Conservation (phyloP, 2,797 vertebrate genomes). For the Sitta carolinensis region DNA sequence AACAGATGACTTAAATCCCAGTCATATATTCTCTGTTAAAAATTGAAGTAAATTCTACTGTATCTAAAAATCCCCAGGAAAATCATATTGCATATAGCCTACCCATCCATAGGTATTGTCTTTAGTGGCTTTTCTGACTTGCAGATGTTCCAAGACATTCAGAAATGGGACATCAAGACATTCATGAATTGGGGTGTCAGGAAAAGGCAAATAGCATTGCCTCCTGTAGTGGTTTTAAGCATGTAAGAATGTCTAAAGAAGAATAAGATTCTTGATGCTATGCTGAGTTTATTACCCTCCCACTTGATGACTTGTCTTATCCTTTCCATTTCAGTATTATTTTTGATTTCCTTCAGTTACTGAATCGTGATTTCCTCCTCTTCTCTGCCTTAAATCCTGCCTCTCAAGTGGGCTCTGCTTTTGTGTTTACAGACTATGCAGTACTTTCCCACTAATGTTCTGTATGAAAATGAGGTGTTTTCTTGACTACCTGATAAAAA, state of each 20-base stretch:
- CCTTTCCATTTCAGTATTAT: not conserved
- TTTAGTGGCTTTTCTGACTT: not conserved
- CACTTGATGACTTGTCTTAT: not conserved
- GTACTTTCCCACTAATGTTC: not conserved
- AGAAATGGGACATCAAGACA: not conserved
- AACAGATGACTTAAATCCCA: not conserved
- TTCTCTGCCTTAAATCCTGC: not conserved
- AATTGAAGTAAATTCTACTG: not conserved
- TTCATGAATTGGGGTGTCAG: not conserved
- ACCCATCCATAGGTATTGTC: not conserved
- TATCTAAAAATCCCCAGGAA: not conserved
- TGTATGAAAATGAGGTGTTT: not conserved
- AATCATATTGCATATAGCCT: not conserved
- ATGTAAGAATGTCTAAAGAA: not conserved
- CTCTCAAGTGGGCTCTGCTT: not conserved
- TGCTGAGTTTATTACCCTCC: not conserved
- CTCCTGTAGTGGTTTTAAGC: not conserved
- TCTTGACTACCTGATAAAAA: not conserved
- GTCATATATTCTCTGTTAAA: not conserved
- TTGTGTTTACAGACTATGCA: not conserved
- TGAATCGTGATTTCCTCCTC: not conserved
- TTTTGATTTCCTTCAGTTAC: not conserved
- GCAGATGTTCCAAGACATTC: not conserved
- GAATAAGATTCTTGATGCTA: not conserved
- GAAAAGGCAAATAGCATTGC: not conserved